A percentile compares a stretch with the other conserved stretches of the same genome.
These are phyloP conservation scores for Aurelia coerulea DNA, from an alignment of 30 jellyfish, hydroid and myxozoan species.

Conservation along the genomic window DNA sequence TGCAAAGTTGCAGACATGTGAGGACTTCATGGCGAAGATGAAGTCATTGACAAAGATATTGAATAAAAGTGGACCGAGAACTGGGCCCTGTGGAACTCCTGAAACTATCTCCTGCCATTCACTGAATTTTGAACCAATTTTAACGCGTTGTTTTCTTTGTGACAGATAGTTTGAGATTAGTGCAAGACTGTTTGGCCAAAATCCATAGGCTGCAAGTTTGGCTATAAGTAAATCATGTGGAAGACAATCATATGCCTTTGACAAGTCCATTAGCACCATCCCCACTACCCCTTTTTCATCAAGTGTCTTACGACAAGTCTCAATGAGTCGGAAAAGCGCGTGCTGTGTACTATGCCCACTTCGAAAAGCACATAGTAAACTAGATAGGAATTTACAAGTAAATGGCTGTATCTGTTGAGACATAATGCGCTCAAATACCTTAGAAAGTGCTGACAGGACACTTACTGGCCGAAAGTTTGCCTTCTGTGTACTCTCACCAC, in stretches of 20 bases:
- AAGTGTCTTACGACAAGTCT: background rate
- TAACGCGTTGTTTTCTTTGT: constrained; percentile 51
- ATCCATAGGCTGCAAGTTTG: constrained; percentile 51
- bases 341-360: constrained; percentile 40
- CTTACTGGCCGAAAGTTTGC: constrained; percentile 40
- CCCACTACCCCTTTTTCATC: constrained; percentile 32
- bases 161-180: constrained; percentile 45
- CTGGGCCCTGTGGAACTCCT: constrained; percentile 74
- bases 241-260: constrained; percentile 27
- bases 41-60: constrained; percentile 56
- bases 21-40: constrained; percentile 10
- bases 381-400: constrained; percentile 30
- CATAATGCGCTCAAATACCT: constrained; percentile 29
- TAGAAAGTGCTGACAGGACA: constrained; percentile 46
- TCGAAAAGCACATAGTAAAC: background rate
- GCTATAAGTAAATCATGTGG: constrained; percentile 19
- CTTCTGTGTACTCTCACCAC: constrained; percentile 22
- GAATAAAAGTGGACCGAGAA: constrained; percentile 38
- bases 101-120: constrained; percentile 32
- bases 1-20: constrained; percentile 51
- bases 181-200: constrained; percentile 3
- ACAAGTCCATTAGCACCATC: constrained; percentile 53
- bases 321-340: constrained; percentile 28
- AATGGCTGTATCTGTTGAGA: constrained; percentile 22
- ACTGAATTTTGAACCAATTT: constrained; percentile 21